phyloP scores from a whole-genome alignment of 1,140 invertebrate species.

The Macrostomum lignano region DNA sequence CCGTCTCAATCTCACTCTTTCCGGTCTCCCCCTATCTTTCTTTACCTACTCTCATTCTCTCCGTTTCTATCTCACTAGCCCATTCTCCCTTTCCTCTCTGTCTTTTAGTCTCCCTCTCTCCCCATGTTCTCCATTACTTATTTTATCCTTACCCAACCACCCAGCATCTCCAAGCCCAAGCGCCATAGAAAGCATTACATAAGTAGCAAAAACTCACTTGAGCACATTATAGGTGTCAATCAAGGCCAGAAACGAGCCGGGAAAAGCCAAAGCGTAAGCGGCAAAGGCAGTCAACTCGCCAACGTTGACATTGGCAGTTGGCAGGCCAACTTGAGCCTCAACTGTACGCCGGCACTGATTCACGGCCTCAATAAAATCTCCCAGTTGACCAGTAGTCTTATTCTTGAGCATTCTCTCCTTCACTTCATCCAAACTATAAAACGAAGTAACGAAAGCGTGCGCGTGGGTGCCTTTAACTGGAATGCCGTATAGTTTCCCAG shows the following conservation, averaged over 20 bases:
- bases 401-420: slow-evolving; percentile 7
- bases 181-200: slow-evolving; percentile 9
- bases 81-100: too few species aligned
- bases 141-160: too few species aligned
- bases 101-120: too few species aligned
- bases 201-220: slow-evolving; percentile 44
- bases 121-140: too few species aligned
- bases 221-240: slow-evolving; percentile 96
- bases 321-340: slow-evolving; percentile 10
- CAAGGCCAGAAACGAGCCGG: slow-evolving; percentile 67
- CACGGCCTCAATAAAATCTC: neutral
- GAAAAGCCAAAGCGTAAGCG: slow-evolving; percentile 81
- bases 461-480: slow-evolving; percentile 90
- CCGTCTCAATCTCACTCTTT: too few species aligned
- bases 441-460: slow-evolving; percentile 92
- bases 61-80: too few species aligned
- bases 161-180: too few species aligned
- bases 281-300: slow-evolving; percentile 65
- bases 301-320: slow-evolving; percentile 19
- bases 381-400: neutral
- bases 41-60: too few species aligned
- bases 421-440: slow-evolving; percentile 34
- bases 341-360: neutral
- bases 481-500: slow-evolving; percentile 86
- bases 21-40: too few species aligned